phyloP scores from a whole-genome alignment of 2,113 vertebrate species.

The Alaudala cheleensis region DNA sequence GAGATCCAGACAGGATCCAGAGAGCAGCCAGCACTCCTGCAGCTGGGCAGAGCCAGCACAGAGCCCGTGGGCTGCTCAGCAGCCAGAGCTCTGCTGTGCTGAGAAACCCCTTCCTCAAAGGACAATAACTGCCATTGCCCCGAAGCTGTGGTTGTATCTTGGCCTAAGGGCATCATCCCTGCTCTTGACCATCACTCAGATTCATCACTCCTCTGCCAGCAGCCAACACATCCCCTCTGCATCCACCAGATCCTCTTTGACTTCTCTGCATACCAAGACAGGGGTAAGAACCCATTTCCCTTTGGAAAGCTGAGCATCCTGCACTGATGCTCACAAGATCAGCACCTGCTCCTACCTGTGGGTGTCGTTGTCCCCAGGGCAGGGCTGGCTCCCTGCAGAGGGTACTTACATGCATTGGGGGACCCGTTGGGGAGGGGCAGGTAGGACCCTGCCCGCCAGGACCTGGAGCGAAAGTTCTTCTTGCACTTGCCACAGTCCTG shows the following conservation, averaged over 20 bases:
- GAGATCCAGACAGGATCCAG: neutral
- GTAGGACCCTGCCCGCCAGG: slow-evolving; percentile 95
- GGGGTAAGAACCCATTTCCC: accelerated
- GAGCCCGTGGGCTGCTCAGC: neutral
- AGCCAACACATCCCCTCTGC: neutral
- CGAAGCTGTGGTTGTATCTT: accelerated
- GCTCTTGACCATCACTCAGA: neutral
- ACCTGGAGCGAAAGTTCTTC: slow-evolving; percentile 92
- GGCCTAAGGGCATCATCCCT: neutral
- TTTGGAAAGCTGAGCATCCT: neutral
- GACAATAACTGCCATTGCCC: neutral
- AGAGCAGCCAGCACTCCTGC: neutral
- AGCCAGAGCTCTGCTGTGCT: neutral
- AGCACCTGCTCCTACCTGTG: accelerated
- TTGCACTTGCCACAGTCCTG: slow-evolving; percentile 96
- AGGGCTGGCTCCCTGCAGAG: neutral
- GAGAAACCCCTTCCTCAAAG: neutral
- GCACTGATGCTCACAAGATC: neutral
- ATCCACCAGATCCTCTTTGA: neutral
- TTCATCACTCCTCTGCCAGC: neutral
- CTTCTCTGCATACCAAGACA: neutral
- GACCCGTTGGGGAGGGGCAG: slow-evolving; percentile 89
- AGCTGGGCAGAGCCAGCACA: neutral
- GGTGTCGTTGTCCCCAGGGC: neutral
- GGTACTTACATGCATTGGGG: slow-evolving; percentile 91